Percentiles rank a stretch among this genome's conserved stretches.
Conservation (phyloP, 2,797 vertebrate genomes). For the Sternarchorhynchus goeldii region DNA sequence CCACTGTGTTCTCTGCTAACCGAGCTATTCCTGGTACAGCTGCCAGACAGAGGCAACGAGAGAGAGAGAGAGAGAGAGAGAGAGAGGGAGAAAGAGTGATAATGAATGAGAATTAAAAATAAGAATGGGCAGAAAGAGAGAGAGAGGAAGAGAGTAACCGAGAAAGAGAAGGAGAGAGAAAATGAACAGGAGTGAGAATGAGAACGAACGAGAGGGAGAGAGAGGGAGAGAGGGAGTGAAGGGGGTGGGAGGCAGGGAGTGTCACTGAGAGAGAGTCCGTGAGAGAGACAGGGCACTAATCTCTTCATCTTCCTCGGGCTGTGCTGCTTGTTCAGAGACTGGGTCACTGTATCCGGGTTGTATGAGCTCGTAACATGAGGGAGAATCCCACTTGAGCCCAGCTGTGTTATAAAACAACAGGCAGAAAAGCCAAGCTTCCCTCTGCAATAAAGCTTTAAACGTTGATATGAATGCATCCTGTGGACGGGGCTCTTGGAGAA, state of each 20-base stretch:
- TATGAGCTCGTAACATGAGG: not conserved
- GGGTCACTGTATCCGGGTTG: conserved; percentile 30
- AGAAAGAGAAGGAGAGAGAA: conserved; percentile 31
- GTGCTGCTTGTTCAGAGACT: conserved; percentile 6
- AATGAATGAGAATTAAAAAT: not conserved
- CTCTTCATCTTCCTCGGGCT: not conserved
- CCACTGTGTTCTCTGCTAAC: conserved; percentile 27
- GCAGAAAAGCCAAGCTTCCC: not conserved
- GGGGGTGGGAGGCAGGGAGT: too few relatives aligned
- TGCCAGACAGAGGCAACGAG: not conserved
- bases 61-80: not conserved
- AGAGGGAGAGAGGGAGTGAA: conserved; percentile 32
- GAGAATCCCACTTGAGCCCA: not conserved
- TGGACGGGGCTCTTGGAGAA: too few relatives aligned
- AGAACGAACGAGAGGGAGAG: not conserved
- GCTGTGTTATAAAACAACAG: not conserved
- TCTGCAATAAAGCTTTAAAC: not conserved
- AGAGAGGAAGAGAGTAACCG: conserved; percentile 7
- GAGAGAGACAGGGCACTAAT: conserved; percentile 23
- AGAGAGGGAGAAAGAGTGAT: conserved; percentile 27
- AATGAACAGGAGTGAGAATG: not conserved
- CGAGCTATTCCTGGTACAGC: conserved; percentile 33
- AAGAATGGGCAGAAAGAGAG: not conserved
- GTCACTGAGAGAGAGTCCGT: not conserved
- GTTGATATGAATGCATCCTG: not conserved